phyloP scores from a whole-genome alignment of 2,113 vertebrate species.

The Gasterosteus nipponicus region DNA sequence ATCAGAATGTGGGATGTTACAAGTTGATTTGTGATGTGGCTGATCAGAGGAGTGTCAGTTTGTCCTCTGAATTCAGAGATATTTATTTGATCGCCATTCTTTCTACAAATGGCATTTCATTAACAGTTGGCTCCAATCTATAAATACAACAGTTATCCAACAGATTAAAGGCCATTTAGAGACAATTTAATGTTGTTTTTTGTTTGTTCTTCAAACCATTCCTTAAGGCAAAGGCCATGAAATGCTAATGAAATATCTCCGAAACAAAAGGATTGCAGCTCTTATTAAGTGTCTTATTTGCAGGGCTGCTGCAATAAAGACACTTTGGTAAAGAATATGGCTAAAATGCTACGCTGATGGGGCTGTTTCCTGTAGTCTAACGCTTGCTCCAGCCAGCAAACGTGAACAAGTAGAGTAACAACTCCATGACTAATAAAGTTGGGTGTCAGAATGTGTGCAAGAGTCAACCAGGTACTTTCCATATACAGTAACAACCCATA shows the following conservation, averaged over 20 bases:
- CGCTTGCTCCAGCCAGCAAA: conserved; percentile 81
- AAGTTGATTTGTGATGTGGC: conserved; percentile 56
- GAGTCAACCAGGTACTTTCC: conserved; percentile 30
- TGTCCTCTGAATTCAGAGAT: conserved; percentile 46
- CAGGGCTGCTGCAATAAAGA: conserved; percentile 41
- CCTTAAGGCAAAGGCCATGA: conserved; percentile 3
- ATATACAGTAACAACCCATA: conserved; percentile 14
- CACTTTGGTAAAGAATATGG: conserved; percentile 37
- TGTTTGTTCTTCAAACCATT: background rate
- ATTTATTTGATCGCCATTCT: conserved; percentile 29
- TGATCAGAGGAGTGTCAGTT: conserved; percentile 51
- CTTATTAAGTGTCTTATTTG: conserved; percentile 47
- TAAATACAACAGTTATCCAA: background rate
- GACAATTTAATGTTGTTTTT: background rate
- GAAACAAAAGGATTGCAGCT: conserved; percentile 29
- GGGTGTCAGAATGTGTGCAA: conserved; percentile 57
- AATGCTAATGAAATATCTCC: conserved; percentile 45
- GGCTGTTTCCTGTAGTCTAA: conserved; percentile 82
- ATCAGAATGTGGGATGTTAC: conserved; percentile 49
- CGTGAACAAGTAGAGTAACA: conserved; percentile 76
- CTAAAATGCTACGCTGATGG: conserved; percentile 41
- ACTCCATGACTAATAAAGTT: conserved; percentile 77
- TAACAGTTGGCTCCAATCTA: background rate
- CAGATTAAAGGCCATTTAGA: background rate
- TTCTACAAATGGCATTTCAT: conserved; percentile 20